Evolutionary conservation across 2,797 vertebrate species (phyloP).

Genomic region (Hippopotamyrus pictus): DNA sequence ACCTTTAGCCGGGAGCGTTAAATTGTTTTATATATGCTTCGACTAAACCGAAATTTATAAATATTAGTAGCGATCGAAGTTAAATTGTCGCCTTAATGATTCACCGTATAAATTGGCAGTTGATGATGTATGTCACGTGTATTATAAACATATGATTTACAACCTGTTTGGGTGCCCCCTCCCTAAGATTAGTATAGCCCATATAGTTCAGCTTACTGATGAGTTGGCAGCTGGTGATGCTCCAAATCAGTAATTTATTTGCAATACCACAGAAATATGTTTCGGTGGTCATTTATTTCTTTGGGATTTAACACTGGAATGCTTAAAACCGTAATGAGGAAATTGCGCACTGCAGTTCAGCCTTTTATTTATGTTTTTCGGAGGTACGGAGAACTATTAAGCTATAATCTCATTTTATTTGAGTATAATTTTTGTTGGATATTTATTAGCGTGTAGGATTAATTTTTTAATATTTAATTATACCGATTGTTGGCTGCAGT

Average conservation of each 20-base stretch:
- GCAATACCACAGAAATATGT: background rate
- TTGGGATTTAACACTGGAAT: background rate
- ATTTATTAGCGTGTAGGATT: background rate
- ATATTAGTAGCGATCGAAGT: background rate
- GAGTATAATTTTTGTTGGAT: background rate
- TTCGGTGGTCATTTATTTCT: background rate
- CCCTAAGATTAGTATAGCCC: constrained; percentile 8
- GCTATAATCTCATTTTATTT: background rate
- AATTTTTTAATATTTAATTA: background rate
- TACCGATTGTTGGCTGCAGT: background rate
- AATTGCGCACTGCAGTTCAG: constrained; percentile 1
- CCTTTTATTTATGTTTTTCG: background rate
- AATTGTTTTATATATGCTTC: background rate
- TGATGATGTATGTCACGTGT: background rate
- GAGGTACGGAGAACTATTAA: background rate
- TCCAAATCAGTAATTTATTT: constrained; percentile 27
- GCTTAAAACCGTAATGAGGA: background rate
- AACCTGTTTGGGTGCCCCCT: background rate
- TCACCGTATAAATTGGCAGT: background rate
- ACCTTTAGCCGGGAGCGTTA: background rate
- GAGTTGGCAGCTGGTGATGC: constrained; percentile 41
- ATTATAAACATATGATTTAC: background rate
- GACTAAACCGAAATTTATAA: background rate
- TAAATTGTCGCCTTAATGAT: background rate
- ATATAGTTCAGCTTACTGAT: constrained; percentile 21